Evolutionary conservation across 64 coral and sea anemone genomes (phyloP), one percentile per base, ranked within the genome.

Genomic region (Porites lutea): DNA sequence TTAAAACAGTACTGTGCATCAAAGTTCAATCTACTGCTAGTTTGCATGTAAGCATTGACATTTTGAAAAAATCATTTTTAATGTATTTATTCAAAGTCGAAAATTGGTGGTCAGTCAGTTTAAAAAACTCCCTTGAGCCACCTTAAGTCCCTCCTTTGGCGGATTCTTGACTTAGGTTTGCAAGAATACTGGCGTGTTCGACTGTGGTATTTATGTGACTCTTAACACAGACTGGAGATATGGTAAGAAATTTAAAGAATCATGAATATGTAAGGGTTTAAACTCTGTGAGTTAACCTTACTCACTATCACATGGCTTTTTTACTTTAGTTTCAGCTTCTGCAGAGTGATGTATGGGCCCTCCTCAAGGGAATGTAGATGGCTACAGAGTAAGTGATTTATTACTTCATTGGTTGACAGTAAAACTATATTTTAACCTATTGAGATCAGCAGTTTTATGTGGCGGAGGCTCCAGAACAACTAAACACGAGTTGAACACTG

Each of bases 261-360:
- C 6, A 18, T 2, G 8, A 76, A 51, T 6, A 37, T 37, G 27
- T 37, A 37, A 37, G 0, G 27, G 27, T 37, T 37, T 37, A 37
- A 37, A 37, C 27, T 37, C 27, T 37, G 27, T 37, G 27, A 37
- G 27, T 37, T 37, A 37, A 37, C 27, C 27, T 37, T 37, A 37
- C 27, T 37, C 27, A 37, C 27, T 37, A 37, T 37, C 27, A 37
- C 27, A 37, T 37, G 27, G 27, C 27, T 37, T 37, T 37, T 60
- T 0, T 6, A 22, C 2, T 43, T 82, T 82, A 96, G 95, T 94
- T 88, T 96, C 95, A 61, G 90, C 90, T 68, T 96, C 93, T 65
- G 93, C 95, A 0, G 95, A 96, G 88, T 83, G 95, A 20, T 96
- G 94, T 76, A 96, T 96, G 95, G 92, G 92, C 14, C 49, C 94